Percentiles rank a stretch among this genome's conserved stretches.
phyloP scores from a whole-genome alignment of 2,888 invertebrate genomes.

The Eupithecia dodoneata region DNA sequence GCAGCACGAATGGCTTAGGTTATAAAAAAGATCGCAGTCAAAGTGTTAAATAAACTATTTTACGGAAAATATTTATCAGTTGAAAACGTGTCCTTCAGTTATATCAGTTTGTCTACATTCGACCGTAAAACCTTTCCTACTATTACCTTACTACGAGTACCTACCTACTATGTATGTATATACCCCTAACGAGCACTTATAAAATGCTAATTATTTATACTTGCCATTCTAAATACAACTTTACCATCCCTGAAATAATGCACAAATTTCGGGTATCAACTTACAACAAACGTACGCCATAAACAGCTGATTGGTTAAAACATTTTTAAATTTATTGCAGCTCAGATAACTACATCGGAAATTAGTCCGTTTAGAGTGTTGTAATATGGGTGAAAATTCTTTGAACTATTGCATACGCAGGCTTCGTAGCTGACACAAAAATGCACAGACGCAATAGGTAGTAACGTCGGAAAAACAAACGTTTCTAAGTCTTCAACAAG shows the following conservation, averaged over 20 bases:
- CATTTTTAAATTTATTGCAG: neutral
- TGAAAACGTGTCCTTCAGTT: too few species aligned
- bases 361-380: neutral
- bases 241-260: slow-evolving; percentile 23
- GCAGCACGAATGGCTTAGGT: too few species aligned
- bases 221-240: slow-evolving; percentile 43
- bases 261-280: neutral
- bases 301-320: slow-evolving; percentile 12
- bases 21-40: too few species aligned
- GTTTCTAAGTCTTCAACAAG: neutral
- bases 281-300: neutral
- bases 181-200: slow-evolving; percentile 38
- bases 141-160: too few species aligned
- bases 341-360: neutral
- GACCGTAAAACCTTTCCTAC: too few species aligned
- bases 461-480: slow-evolving; percentile 17
- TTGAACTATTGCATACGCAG: slow-evolving; percentile 9
- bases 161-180: too few species aligned
- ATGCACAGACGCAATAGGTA: slow-evolving; percentile 6
- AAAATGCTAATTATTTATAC: slow-evolving; percentile 50
- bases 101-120: too few species aligned
- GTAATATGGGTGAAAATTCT: slow-evolving; percentile 13
- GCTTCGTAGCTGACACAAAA: slow-evolving; percentile 8
- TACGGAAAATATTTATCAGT: too few species aligned
- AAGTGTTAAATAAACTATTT: too few species aligned